Evolutionary conservation across 2,888 invertebrate species (phyloP).

Genomic region (Therioaphis trifolii): DNA sequence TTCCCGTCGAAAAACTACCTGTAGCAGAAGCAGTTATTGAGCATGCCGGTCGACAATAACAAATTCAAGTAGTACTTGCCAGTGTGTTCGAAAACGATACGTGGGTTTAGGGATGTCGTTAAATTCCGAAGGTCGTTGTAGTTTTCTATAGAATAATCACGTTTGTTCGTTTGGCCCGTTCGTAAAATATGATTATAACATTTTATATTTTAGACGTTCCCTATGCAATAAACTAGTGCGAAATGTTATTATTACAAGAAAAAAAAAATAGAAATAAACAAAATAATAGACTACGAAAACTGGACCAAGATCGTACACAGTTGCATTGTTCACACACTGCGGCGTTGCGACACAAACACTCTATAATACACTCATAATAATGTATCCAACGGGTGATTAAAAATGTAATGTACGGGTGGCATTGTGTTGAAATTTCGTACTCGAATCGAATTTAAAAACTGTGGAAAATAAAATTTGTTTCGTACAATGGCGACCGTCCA

Average conservation of each 20-base stretch:
- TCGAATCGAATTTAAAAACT: conserved; percentile 54
- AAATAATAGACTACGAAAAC: conserved; percentile 51
- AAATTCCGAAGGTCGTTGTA: conserved; percentile 21
- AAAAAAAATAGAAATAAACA: conserved; percentile 4
- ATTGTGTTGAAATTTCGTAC: conserved; percentile 58
- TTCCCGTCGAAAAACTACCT: not conserved
- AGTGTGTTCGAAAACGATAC: not conserved
- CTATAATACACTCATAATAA: conserved; percentile 27
- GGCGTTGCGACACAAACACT: conserved; percentile 43
- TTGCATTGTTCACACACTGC: conserved; percentile 41
- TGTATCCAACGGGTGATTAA: conserved; percentile 53
- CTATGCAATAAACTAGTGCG: conserved; percentile 17
- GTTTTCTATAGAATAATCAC: conserved; percentile 23
- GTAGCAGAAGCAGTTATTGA: not conserved
- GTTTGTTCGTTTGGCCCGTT: not conserved
- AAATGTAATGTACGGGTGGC: conserved; percentile 43
- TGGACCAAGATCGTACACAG: conserved; percentile 43
- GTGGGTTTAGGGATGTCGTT: conserved; percentile 3
- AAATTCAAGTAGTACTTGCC: not conserved
- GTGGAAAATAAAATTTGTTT: conserved; percentile 47
- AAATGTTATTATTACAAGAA: conserved; percentile 3
- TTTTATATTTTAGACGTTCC: conserved; percentile 9
- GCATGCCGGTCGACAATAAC: not conserved
- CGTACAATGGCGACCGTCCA: conserved; percentile 27
- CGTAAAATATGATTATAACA: not conserved